phyloP scores from a whole-genome alignment of 1,140 invertebrate species.

The Anastrepha ludens region DNA sequence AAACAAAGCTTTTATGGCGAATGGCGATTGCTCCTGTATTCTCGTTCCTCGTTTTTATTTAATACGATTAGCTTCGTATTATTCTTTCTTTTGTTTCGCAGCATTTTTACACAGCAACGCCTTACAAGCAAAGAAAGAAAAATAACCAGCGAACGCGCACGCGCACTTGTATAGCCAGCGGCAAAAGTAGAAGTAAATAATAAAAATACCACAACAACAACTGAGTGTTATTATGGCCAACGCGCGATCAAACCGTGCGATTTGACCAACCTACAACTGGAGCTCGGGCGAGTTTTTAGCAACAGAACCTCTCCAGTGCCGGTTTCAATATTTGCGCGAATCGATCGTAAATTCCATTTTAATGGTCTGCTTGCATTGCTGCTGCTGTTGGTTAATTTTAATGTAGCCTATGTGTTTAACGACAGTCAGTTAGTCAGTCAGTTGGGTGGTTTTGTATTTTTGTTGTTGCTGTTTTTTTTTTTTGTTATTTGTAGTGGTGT shows the following conservation, averaged over 20 bases:
- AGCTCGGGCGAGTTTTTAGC: constrained; percentile 2
- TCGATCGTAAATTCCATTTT: constrained; percentile 6
- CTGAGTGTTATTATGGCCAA: neutral
- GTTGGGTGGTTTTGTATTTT: neutral
- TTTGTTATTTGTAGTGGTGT: neutral
- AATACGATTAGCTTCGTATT: too few relatives aligned
- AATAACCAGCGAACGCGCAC: neutral
- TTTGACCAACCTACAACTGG: constrained; percentile 21
- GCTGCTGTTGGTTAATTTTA: neutral
- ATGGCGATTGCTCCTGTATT: too few relatives aligned
- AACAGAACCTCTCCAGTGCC: neutral
- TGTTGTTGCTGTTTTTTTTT: neutral
- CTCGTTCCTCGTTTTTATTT: too few relatives aligned
- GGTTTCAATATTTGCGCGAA: neutral
- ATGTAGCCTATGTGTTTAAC: neutral
- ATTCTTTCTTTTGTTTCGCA: neutral
- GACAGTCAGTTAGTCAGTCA: too few relatives aligned
- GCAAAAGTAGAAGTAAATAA: neutral
- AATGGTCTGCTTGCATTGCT: neutral
- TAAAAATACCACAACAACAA: neutral
- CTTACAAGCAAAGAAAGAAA: neutral
- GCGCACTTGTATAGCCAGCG: neutral
- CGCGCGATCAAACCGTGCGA: neutral
- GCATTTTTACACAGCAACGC: neutral
- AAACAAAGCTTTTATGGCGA: too few relatives aligned